Percentiles rank a stretch among this genome's conserved stretches.
phyloP scores from a whole-genome alignment of 2,113 vertebrate genomes.

The Alosa alosa region DNA sequence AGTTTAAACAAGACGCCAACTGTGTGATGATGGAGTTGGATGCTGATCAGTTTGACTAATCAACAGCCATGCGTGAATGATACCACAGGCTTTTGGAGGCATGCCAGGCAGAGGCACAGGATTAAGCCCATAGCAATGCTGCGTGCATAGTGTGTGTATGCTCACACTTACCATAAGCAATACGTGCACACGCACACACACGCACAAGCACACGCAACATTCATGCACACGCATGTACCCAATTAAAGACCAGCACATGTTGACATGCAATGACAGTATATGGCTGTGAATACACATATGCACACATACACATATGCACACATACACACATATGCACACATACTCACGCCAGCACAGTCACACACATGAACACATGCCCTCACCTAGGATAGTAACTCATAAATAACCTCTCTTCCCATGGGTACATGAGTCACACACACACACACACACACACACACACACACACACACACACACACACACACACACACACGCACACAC shows the following conservation, averaged over 20 bases:
- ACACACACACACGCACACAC: constrained; percentile 1
- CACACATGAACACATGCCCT: not conserved
- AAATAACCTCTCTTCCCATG: not conserved
- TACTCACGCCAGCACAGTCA: not conserved
- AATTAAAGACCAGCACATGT: no score
- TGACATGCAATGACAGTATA: no score
- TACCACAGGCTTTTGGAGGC: not conserved
- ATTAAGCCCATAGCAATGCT: not conserved
- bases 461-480: not conserved
- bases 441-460: no score
- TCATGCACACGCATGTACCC: no score
- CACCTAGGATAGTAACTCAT: not conserved
- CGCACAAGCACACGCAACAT: not conserved
- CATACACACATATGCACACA: not conserved
- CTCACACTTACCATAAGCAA: not conserved
- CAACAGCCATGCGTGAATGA: not conserved
- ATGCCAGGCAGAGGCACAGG: not conserved
- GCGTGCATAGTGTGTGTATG: not conserved
- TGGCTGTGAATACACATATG: no score
- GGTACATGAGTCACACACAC: not conserved
- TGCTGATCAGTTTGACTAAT: not conserved
- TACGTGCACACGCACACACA: not conserved
- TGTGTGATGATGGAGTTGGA: not conserved
- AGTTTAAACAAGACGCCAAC: not conserved
- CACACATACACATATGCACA: not conserved